Evolutionary conservation across 1,140 invertebrate genomes (phyloP).

Genomic region (Drosophila tsacasi): DNA sequence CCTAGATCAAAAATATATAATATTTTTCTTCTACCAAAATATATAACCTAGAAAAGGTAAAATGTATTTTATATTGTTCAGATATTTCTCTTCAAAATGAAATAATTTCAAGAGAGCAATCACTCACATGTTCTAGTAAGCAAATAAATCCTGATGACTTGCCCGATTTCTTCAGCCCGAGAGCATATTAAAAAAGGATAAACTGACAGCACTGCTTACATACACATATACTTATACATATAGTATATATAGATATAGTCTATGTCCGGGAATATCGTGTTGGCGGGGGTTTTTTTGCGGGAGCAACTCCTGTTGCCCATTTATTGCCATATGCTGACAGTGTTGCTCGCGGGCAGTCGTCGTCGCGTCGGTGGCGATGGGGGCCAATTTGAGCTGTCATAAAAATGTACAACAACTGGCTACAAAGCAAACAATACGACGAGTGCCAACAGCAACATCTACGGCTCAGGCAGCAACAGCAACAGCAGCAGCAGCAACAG

Average conservation of each 20-base stretch:
- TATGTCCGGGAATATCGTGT: conserved; percentile 31
- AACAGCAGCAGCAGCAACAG: conserved; percentile 28
- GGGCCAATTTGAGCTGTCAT: conserved; percentile 82
- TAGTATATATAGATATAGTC: conserved; percentile 18
- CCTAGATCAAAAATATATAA: background rate
- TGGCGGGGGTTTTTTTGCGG: conserved; percentile 5
- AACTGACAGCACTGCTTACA: conserved; percentile 14
- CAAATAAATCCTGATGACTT: background rate
- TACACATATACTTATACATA: conserved; percentile 2
- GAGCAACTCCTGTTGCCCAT: conserved; percentile 58
- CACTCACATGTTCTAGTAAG: background rate
- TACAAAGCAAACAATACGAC: conserved; percentile 81
- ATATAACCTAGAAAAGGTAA: too few relatives aligned
- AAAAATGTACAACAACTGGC: conserved; percentile 82
- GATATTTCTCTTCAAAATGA: background rate
- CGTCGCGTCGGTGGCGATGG: conserved; percentile 61
- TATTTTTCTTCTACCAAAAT: background rate
- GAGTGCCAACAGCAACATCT: conserved; percentile 78
- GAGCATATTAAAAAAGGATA: conserved; percentile 17
- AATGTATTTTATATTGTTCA: too few relatives aligned
- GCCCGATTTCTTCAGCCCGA: conserved; percentile 1
- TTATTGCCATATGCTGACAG: conserved; percentile 83
- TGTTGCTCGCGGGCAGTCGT: conserved; percentile 72
- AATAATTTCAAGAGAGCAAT: background rate
- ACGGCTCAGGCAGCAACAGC: conserved; percentile 20